Percentiles rank a stretch among this genome's conserved stretches.
phyloP scores from a whole-genome alignment of 2,888 invertebrate species.

The Drosophila setosimentum region DNA sequence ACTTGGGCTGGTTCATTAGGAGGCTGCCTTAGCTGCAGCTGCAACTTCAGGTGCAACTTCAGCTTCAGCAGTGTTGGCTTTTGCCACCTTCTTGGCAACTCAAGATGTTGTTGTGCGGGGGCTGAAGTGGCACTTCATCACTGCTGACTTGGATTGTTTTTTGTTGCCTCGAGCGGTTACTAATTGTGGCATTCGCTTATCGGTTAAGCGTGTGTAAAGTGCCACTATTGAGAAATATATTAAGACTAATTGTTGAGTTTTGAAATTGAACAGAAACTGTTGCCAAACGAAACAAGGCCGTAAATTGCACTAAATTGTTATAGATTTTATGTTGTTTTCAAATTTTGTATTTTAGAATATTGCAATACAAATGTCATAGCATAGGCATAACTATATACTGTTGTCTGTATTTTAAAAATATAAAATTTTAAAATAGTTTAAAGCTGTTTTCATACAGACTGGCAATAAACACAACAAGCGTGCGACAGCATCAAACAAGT shows the following conservation, averaged over 20 bases:
- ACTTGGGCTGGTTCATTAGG: constrained; percentile 29
- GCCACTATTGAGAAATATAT: constrained; percentile 24
- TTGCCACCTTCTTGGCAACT: constrained; percentile 63
- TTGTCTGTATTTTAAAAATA: not conserved
- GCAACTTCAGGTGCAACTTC: constrained; percentile 16
- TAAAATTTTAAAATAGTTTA: not conserved
- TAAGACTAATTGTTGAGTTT: constrained; percentile 12
- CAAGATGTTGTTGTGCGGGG: constrained; percentile 27
- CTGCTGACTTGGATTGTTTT: constrained; percentile 20
- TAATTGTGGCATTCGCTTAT: constrained; percentile 49
- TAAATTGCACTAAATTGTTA: not conserved
- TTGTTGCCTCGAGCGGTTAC: constrained; percentile 20
- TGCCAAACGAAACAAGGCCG: not conserved
- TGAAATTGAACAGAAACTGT: constrained; percentile 2
- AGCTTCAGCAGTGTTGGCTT: constrained; percentile 35
- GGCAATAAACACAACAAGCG: constrained; percentile 9
- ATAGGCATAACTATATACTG: not conserved
- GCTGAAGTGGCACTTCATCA: constrained; percentile 8
- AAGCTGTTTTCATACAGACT: not conserved
- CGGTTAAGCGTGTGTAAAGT: constrained; percentile 23
- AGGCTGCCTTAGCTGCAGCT: constrained; percentile 24
- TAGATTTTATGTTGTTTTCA: not conserved
- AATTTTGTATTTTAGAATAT: not conserved
- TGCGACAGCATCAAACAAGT: constrained; percentile 42
- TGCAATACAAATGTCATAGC: not conserved